A percentile compares a stretch with the other conserved stretches of the same genome.
phyloP scores from a whole-genome alignment of 1,140 invertebrate species.

The Zaprionus capensis region DNA sequence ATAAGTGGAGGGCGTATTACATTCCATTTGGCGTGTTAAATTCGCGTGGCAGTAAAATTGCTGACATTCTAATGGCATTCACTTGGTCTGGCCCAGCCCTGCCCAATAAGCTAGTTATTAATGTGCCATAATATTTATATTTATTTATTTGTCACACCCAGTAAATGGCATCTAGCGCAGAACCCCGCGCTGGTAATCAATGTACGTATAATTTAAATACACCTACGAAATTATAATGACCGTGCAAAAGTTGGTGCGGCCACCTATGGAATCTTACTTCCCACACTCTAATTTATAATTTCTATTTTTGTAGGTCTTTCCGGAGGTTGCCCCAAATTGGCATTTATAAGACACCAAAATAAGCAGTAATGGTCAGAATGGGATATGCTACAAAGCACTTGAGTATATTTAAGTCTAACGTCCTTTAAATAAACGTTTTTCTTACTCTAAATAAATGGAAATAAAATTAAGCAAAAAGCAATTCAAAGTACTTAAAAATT shows the following conservation, averaged over 20 bases:
- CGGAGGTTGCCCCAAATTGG: background rate
- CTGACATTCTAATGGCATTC: slow-evolving; percentile 57
- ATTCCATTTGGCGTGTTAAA: slow-evolving; percentile 73
- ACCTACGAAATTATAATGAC: slow-evolving; percentile 19
- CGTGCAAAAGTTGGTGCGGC: slow-evolving; percentile 8
- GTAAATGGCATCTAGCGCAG: background rate
- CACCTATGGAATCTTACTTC: background rate
- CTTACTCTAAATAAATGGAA: background rate
- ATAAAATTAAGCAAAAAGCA: background rate
- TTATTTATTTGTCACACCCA: slow-evolving; percentile 26
- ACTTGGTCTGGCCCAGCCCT: slow-evolving; percentile 16
- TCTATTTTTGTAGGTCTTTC: slow-evolving; percentile 23
- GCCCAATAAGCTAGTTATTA: slow-evolving; percentile 53
- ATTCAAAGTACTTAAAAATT: background rate
- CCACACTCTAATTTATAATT: slow-evolving; percentile 32
- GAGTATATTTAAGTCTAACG: background rate
- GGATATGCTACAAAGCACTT: background rate
- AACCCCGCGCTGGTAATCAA: background rate
- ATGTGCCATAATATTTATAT: slow-evolving; percentile 64
- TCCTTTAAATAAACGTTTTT: background rate
- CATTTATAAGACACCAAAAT: background rate
- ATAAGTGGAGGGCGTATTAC: slow-evolving; percentile 51
- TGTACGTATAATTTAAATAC: slow-evolving; percentile 54
- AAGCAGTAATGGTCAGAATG: background rate
- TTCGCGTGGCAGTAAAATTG: slow-evolving; percentile 65